Base-by-base conservation (phyloP, 2,113 vertebrate genomes). In the Rhabdornis inornatus region DNA sequence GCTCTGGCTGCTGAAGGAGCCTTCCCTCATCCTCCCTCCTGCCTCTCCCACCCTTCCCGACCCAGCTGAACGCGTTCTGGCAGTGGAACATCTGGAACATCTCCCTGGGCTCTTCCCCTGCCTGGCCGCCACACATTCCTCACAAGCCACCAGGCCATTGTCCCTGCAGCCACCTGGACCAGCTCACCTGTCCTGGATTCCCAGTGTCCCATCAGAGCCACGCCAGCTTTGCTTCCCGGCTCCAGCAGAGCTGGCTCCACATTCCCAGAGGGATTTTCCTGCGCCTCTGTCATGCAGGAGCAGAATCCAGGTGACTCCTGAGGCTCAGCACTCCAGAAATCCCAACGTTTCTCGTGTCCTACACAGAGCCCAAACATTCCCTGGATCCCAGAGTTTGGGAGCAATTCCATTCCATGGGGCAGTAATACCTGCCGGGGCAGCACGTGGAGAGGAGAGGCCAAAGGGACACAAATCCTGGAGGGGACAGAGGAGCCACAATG, bases 251-350 rank as follows among this genome's bases (percentile, higher is more conserved):
- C 83, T 12, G 7, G 15, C 56, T 78, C 24, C 1, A 23, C 90
- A 55, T 79, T 83, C 91, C 93, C 88, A 22, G 24, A 42, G 71
- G 42, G 33, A 20, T 44, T 49, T 65, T 10, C n/a, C 30, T n/a
- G 20, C 45, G 7, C 31, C 31, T 75, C 68, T 74, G 28, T 10
- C 33, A 0, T 1, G 30, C 35, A 30, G 84, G 42, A 79, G 23
- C 53, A 27, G 40, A 33, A 15, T 15, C 19, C 17, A 0, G 1
- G 27, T 1, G 28, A 27, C 24, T 7, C 22, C 57, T 28, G 33
- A 57, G 37, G 42, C 49, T 85, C 39, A 0, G 6, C 7, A 14
- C 40, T 53, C 66, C 64, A 15, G 55, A 61, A 47, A 64, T 57
- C 59, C 28, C 33, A 5, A 0, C 22, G 33, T 71, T 68, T 31